Evolutionary conservation across 2,113 vertebrate species (phyloP).

Genomic region (Ivindomyrus marchei): DNA sequence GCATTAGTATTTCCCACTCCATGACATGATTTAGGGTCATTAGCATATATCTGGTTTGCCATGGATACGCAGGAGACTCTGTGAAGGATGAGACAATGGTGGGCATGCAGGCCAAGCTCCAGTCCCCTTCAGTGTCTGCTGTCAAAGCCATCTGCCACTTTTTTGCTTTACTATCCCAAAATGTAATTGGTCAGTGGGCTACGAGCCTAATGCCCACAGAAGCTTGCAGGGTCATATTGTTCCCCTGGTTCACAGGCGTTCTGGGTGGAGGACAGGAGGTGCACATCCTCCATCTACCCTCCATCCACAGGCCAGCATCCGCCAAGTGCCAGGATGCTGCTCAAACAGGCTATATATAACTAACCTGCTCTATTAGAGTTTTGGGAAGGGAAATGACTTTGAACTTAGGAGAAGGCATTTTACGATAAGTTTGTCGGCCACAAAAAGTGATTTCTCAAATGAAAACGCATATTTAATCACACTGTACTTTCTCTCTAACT

Average conservation of each 20-base stretch:
- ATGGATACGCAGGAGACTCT: neutral
- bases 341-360: neutral
- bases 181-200: neutral
- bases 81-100: neutral
- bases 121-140: neutral
- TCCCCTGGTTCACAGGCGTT: neutral
- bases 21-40: constrained; percentile 1
- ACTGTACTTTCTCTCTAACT: neutral
- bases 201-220: neutral
- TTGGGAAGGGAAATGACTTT: neutral
- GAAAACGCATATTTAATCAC: neutral
- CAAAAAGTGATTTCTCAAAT: neutral
- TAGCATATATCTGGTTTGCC: neutral
- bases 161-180: neutral
- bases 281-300: neutral
- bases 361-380: neutral
- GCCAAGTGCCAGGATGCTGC: neutral
- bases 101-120: neutral
- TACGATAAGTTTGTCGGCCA: neutral
- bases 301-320: neutral
- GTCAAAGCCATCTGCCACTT: neutral
- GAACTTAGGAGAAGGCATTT: neutral
- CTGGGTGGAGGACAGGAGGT: neutral
- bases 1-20: neutral
- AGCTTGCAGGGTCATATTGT: neutral